phyloP scores from a whole-genome alignment of 2,888 invertebrate genomes.

The Drosophila quinaria region DNA sequence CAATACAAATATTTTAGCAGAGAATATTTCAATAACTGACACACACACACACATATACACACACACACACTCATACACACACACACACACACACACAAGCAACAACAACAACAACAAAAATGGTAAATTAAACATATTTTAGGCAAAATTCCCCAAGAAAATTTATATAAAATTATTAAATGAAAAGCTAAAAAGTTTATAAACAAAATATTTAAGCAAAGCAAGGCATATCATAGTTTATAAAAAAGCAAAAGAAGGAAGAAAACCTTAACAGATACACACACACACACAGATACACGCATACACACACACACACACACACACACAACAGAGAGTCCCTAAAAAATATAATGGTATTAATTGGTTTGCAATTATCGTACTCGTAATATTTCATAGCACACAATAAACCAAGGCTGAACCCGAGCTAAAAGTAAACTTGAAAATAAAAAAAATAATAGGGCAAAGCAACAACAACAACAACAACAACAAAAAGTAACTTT shows the following conservation, averaged over 20 bases:
- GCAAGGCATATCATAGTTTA: constrained; percentile 96
- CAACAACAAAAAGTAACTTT: constrained; percentile 2
- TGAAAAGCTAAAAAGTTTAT: constrained; percentile 61
- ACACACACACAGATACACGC: constrained; percentile 27
- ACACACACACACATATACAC: constrained; percentile 27
- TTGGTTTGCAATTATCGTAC: constrained; percentile 33
- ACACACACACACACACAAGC: constrained; percentile 3
- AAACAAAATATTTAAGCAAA: constrained; percentile 79
- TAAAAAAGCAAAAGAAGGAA: constrained; percentile 86
- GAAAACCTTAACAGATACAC: constrained; percentile 26
- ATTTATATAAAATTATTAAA: constrained; percentile 66
- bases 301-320: constrained; percentile 30
- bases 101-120: constrained; percentile 25
- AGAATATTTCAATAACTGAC: constrained; percentile 41
- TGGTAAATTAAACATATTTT: constrained; percentile 74
- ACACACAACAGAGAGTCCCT: constrained; percentile 5
- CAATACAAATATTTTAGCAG: constrained; percentile 64
- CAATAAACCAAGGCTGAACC: constrained; percentile 11
- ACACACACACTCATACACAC: constrained; percentile 25
- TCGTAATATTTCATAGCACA: constrained; percentile 33
- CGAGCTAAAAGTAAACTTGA: neutral
- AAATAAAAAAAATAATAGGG: neutral
- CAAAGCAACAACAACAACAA: neutral
- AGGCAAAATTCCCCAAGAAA: constrained; percentile 79
- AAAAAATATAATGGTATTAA: constrained; percentile 1